A percentile compares a stretch with the other conserved stretches of the same genome.
Evolutionary conservation across 2,113 vertebrate genomes (phyloP).

Genomic region (Dascyllus trimaculatus): DNA sequence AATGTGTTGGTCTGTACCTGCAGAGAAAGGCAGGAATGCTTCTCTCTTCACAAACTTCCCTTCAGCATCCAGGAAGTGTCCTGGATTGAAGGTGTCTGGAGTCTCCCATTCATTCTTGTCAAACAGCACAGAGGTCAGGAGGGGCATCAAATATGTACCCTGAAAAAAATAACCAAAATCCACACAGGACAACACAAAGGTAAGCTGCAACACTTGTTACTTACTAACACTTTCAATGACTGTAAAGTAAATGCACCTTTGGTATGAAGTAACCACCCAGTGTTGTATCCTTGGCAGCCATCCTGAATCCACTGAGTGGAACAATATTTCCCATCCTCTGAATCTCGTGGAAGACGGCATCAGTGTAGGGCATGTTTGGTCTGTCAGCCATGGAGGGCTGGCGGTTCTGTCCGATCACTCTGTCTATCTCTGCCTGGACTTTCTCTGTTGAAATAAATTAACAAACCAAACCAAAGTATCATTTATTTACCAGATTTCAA

Average conservation of each 20-base stretch:
- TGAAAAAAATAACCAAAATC: constrained; percentile 51
- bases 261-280: constrained; percentile 83
- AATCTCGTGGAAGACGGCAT: constrained; percentile 87
- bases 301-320: constrained; percentile 76
- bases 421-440: constrained; percentile 82
- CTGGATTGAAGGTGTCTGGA: constrained; percentile 88
- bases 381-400: constrained; percentile 81
- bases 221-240: not conserved
- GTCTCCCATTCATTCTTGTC: constrained; percentile 88
- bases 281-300: constrained; percentile 56
- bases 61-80: constrained; percentile 88
- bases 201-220: not conserved
- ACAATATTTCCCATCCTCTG: constrained; percentile 85
- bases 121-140: constrained; percentile 87
- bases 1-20: constrained; percentile 78
- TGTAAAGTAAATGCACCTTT: constrained; percentile 66
- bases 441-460: constrained; percentile 22
- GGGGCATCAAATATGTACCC: constrained; percentile 85
- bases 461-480: not conserved
- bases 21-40: constrained; percentile 89
- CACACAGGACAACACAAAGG: not conserved
- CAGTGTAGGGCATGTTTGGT: constrained; percentile 85
- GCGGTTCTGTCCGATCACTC: constrained; percentile 63
- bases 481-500: too few relatives aligned
- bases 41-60: constrained; percentile 88